phyloP scores from a whole-genome alignment of 2,888 invertebrate genomes.

The Dendrolimus pini region DNA sequence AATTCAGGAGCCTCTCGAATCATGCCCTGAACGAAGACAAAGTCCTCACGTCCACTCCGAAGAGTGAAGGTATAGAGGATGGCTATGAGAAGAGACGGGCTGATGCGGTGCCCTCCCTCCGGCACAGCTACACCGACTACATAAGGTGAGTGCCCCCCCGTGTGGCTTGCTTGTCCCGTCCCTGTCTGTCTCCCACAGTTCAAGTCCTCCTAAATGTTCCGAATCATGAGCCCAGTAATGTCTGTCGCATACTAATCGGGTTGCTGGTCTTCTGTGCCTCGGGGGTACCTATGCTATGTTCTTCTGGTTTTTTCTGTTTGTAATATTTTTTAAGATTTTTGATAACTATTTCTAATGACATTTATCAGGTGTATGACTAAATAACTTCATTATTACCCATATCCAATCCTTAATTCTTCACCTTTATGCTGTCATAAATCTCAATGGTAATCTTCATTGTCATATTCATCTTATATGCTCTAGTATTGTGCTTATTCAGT shows the following conservation, averaged over 20 bases:
- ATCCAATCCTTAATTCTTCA: too few relatives aligned
- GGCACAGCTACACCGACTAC: conserved; percentile 56
- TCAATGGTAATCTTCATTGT: too few relatives aligned
- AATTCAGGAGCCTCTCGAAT: conserved; percentile 44
- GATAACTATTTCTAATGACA: too few relatives aligned
- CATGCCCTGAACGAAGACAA: conserved; percentile 31
- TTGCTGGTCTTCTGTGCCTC: conserved; percentile 19
- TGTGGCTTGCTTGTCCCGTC: conserved; percentile 16
- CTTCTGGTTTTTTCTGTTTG: not conserved
- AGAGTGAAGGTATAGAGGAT: conserved; percentile 17
- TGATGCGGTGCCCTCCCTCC: conserved; percentile 22
- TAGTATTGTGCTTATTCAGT: too few relatives aligned
- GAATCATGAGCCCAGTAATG: conserved; percentile 14
- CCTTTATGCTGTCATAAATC: too few relatives aligned
- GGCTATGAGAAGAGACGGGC: conserved; percentile 12
- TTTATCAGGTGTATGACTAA: too few relatives aligned
- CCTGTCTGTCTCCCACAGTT: conserved; percentile 3
- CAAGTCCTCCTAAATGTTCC: conserved; percentile 5
- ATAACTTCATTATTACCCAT: too few relatives aligned
- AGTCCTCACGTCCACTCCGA: conserved; percentile 47
- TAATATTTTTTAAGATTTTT: conserved; percentile 12
- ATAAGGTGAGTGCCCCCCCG: conserved; percentile 44
- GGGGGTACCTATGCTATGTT: conserved; percentile 10
- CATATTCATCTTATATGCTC: too few relatives aligned
- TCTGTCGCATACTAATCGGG: conserved; percentile 27